These are phyloP conservation scores for Drosophila trichaetosa DNA, from an alignment of 2,888 invertebrate genomes.

Conservation along the genomic window DNA sequence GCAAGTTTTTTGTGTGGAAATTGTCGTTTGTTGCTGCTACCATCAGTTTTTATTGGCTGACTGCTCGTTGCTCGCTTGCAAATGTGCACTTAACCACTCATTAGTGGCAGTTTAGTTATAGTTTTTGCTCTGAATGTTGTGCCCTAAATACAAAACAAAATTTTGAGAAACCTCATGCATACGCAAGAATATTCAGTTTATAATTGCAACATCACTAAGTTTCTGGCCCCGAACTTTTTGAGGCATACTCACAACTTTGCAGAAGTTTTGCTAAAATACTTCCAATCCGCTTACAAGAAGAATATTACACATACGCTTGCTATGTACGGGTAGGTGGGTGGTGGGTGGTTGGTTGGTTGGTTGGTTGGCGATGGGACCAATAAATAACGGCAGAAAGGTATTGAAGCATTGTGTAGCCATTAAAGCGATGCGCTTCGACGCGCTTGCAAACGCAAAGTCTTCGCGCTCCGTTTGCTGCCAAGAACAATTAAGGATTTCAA, in stretches of 20 bases:
- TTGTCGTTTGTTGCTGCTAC: slow-evolving; percentile 35
- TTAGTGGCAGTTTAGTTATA: slow-evolving; percentile 68
- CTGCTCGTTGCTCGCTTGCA: slow-evolving; percentile 53
- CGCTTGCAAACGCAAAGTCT: slow-evolving; percentile 47
- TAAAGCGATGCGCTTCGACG: slow-evolving; percentile 67
- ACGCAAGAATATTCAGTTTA: slow-evolving; percentile 21
- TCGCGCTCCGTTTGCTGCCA: slow-evolving; percentile 49
- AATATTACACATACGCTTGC: slow-evolving; percentile 57
- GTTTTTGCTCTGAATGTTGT: slow-evolving; percentile 26
- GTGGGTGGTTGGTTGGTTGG: neutral
- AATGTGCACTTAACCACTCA: slow-evolving; percentile 74
- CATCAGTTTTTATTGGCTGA: slow-evolving; percentile 60
- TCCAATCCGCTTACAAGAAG: slow-evolving; percentile 57
- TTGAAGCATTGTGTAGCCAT: slow-evolving; percentile 60
- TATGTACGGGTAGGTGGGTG: neutral
- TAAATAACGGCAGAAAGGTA: slow-evolving; percentile 65
- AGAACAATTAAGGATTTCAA: slow-evolving; percentile 70
- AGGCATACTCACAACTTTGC: slow-evolving; percentile 15
- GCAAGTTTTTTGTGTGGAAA: slow-evolving; percentile 44
- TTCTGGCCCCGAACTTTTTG: slow-evolving; percentile 6
- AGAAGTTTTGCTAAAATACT: slow-evolving; percentile 2
- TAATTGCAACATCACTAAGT: slow-evolving; percentile 37
- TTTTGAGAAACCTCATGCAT: slow-evolving; percentile 12
- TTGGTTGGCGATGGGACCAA: slow-evolving; percentile 24
- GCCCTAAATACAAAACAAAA: slow-evolving; percentile 11